A percentile compares a stretch with the other conserved stretches of the same genome.
Evolutionary conservation across 2,113 vertebrate species (phyloP).

Genomic region (Dasyornis broadbenti): DNA sequence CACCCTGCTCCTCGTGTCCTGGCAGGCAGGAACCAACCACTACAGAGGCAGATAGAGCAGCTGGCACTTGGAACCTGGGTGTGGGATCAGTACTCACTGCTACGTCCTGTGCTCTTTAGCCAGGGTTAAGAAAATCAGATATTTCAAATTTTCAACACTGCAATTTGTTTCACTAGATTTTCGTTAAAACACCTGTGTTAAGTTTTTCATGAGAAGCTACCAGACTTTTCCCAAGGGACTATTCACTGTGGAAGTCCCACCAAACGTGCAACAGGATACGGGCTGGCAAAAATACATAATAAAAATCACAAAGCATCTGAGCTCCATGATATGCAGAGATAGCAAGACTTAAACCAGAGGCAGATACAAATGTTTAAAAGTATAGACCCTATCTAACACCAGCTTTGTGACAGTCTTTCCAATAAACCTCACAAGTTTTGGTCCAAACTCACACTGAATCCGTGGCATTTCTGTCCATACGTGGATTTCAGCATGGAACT

Average conservation of each 20-base stretch:
- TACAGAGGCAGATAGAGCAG: background rate
- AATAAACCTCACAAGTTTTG: background rate
- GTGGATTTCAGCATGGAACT: background rate
- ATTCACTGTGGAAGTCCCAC: background rate
- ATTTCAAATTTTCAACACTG: background rate
- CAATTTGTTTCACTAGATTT: background rate
- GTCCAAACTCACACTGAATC: background rate
- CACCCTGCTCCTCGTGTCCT: background rate
- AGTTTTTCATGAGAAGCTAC: background rate
- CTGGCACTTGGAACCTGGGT: background rate
- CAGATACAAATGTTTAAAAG: background rate
- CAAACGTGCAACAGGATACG: background rate
- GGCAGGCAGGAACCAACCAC: background rate
- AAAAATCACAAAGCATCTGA: background rate
- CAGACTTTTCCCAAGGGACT: background rate
- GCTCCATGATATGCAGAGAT: background rate
- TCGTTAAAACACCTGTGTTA: background rate
- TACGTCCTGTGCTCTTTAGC: background rate
- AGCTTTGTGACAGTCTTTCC: background rate
- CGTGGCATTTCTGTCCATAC: background rate
- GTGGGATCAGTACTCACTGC: background rate
- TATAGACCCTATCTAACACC: background rate
- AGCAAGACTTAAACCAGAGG: background rate
- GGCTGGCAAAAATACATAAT: background rate
- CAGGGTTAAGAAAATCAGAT: background rate